Evolutionary conservation across 2,797 vertebrate genomes (phyloP).

Genomic region (Mus caroli): DNA sequence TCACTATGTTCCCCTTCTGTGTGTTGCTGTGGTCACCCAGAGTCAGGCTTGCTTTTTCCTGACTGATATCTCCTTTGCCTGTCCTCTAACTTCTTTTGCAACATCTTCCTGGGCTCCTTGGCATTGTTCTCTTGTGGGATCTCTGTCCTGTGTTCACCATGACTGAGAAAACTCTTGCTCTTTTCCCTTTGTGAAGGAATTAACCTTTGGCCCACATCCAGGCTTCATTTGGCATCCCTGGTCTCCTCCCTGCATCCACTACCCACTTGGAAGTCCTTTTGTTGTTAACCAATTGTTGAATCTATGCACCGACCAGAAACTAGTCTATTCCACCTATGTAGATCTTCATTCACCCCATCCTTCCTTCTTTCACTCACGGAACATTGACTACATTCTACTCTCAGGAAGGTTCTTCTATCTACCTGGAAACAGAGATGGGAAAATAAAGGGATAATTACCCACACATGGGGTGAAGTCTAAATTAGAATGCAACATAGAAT

Average conservation of each 20-base stretch:
- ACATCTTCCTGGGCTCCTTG: background rate
- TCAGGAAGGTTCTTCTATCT: background rate
- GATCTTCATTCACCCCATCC: background rate
- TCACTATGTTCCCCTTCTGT: fast-evolving
- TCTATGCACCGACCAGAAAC: background rate
- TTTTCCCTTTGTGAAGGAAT: background rate
- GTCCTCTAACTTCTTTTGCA: constrained; percentile 16
- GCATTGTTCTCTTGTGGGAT: background rate
- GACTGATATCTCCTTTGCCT: background rate
- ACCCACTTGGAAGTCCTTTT: background rate
- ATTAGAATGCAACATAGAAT: background rate
- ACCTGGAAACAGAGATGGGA: background rate
- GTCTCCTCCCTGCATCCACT: background rate
- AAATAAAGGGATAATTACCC: background rate
- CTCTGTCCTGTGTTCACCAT: background rate
- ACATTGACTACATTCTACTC: background rate
- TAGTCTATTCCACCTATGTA: background rate
- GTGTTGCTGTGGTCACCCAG: background rate
- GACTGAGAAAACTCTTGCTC: background rate
- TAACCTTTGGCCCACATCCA: background rate
- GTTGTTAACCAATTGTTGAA: background rate
- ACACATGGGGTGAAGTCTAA: background rate
- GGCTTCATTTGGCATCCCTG: background rate
- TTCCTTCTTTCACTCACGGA: background rate
- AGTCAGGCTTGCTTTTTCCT: background rate